Conservation (phyloP, 2,888 invertebrate species). For the Altica lythri region DNA sequence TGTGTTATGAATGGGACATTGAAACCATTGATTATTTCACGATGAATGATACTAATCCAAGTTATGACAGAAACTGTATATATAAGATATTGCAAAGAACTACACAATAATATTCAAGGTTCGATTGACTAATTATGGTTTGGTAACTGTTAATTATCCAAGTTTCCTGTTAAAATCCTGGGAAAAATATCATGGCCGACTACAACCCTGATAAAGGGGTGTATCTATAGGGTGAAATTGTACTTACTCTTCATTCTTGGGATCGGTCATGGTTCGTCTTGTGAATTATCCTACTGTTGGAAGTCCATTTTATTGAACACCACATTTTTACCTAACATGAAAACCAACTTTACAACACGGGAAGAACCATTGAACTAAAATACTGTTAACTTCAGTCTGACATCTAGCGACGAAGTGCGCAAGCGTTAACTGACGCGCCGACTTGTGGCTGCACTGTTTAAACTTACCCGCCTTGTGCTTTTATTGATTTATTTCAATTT, state of each 20-base stretch:
- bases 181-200: conserved; percentile 50
- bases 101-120: conserved; percentile 24
- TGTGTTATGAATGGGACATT: conserved; percentile 49
- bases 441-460: conserved; percentile 36
- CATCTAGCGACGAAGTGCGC: conserved; percentile 43
- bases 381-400: conserved; percentile 48
- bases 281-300: conserved; percentile 81
- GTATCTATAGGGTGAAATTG: conserved; percentile 39
- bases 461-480: conserved; percentile 36
- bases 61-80: conserved; percentile 41
- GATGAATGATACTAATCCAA: conserved; percentile 49
- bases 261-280: conserved; percentile 89
- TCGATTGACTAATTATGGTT: conserved; percentile 36
- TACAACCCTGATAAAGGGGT: conserved; percentile 35
- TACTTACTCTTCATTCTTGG: conserved; percentile 83
- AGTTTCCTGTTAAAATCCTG: conserved; percentile 34
- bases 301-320: conserved; percentile 65
- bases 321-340: conserved; percentile 58
- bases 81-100: conserved; percentile 32
- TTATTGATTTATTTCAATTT: conserved; percentile 54
- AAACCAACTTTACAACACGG: conserved; percentile 56
- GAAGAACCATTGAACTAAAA: conserved; percentile 57
- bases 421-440: conserved; percentile 42
- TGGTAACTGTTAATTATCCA: conserved; percentile 39
- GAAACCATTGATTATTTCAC: conserved; percentile 49